Base-by-base conservation (phyloP, 2,888 invertebrate species). In the Chirona hameri region DNA sequence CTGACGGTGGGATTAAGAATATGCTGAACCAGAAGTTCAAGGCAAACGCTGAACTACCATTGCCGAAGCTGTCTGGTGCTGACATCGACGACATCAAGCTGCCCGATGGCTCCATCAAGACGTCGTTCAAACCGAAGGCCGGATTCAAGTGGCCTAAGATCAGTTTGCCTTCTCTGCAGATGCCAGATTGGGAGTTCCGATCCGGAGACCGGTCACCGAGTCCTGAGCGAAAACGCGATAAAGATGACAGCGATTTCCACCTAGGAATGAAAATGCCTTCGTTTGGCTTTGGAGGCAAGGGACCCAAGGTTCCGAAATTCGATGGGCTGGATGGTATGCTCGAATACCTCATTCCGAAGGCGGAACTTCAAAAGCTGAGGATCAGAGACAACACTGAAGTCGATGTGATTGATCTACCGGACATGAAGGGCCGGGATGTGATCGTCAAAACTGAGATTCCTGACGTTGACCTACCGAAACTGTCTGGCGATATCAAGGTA, bases 351-450 rank as follows among this genome's bases (percentile, higher is more conserved):
- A 29, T 72, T 10, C 72, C 72, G 15, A n/a, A 72, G 18, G 27
- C 72, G 3, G 72, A 72, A 9, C 72, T 72, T 0, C 31, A 29
- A 3, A 72, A 72, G 72, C 29, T 31, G 14, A 10, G 72, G 12
- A 72, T 72, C 29, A 27, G 72, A 0, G 72, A 72, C 72, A 72
- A 72, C 72, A 72, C 72, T 31, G 72, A 72, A 12, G 72, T 72
- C 5, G 72, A 72, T 12, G 72, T 72, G 14, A 31, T 72, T 29
- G 72, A 72, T 18, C 31, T 72, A 4, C 72, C 72, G 1, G 29
- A 72, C 18, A 72, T 72, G 72, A 72, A 72, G 31, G 72, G 72
- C 4, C 27, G 72, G 10, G 29, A 72, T 18, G 31, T 72, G 4
- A 27, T 72, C 7, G 72, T 72, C 27, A 72, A 72, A n/a, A 72